Evolutionary conservation across 2,797 vertebrate genomes (phyloP), one percentile per base, ranked within the genome.

Genomic region (Neosilurus mollespiculum): DNA sequence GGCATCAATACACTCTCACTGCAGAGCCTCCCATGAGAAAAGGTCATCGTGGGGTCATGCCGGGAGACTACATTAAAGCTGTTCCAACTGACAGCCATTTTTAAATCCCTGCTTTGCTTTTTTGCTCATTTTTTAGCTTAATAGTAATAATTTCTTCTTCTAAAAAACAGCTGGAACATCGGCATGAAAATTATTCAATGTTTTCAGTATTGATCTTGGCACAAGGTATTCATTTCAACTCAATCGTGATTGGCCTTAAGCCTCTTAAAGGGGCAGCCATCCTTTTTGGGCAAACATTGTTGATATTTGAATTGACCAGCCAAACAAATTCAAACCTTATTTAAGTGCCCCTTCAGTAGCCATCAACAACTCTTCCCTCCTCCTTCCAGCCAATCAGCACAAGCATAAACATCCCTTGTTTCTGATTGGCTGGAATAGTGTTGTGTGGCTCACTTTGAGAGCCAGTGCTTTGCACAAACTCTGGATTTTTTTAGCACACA

Each of bases 21-120:
- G 53, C 9, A n/a, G 22, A 22, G 9, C 0, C 10, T 72, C 49
- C 10, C 18, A 79, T 56, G 30, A 80, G 49, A 73, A 56, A 18
- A 66, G 67, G 77, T 80, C 58, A 80, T 64, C 58, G 22, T 24
- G 30, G 61, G 83, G 78, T 73, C 69, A 66, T 16, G 58, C 58
- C 24, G 43, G 0, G 12, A 79, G 43, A 64, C 43, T 64, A 26
- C n/a, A 10, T 77, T 59, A 77, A 77, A 77, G 30, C 4, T 7
- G 2, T 59, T 59, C 51, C 34, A 51, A 26, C 16, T 14, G 8
- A 61, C 65, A 78, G 37, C 12, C 37, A 43, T 56, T 70, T 7
- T 34, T 26, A 51, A 53, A 53, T 20, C 49, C 0, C 30, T 61
- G 4, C 6, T 43, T 78, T 61, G 20, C 58, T 24, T 6, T 43